These are phyloP conservation scores for Ganaspis brasiliensis DNA, from an alignment of 2,888 invertebrate species.

Conservation along the genomic window DNA sequence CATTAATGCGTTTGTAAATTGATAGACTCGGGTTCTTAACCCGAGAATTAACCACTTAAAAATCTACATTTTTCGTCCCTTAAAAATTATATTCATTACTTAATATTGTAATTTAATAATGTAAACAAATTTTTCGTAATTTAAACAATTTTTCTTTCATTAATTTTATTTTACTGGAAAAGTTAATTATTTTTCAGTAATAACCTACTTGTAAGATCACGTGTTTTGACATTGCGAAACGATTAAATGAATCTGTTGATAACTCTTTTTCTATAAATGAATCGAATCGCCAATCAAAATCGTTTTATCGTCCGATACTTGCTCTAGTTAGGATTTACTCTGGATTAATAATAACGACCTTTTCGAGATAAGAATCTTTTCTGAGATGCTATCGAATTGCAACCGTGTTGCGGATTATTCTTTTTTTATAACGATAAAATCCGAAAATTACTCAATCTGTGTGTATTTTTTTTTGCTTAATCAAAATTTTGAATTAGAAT, in stretches of 20 bases:
- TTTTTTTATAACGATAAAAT: not conserved
- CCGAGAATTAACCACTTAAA: too few species aligned
- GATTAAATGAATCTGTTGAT: conserved; percentile 33
- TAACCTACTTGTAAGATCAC: not conserved
- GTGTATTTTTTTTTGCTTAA: too few species aligned
- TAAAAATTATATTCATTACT: too few species aligned
- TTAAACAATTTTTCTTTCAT: not conserved
- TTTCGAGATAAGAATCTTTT: conserved; percentile 20
- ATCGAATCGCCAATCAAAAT: conserved; percentile 20
- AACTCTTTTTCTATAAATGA: conserved; percentile 20
- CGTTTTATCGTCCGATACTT: conserved; percentile 25
- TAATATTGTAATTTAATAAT: too few species aligned
- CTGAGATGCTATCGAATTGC: conserved; percentile 4
- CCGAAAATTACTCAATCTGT: not conserved
- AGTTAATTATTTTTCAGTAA: conserved; percentile 9
- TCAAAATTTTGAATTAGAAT: too few species aligned
- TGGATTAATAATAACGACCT: conserved; percentile 19
- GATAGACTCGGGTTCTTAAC: conserved; percentile 5
- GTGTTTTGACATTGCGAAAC: conserved; percentile 16
- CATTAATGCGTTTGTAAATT: conserved; percentile 6
- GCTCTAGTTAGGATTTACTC: conserved; percentile 23
- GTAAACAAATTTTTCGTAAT: too few species aligned
- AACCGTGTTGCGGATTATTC: not conserved
- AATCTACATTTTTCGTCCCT: too few species aligned
- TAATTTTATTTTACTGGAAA: not conserved